phyloP scores from a whole-genome alignment of 2,797 vertebrate genomes.

The Eidolon dupreanum region DNA sequence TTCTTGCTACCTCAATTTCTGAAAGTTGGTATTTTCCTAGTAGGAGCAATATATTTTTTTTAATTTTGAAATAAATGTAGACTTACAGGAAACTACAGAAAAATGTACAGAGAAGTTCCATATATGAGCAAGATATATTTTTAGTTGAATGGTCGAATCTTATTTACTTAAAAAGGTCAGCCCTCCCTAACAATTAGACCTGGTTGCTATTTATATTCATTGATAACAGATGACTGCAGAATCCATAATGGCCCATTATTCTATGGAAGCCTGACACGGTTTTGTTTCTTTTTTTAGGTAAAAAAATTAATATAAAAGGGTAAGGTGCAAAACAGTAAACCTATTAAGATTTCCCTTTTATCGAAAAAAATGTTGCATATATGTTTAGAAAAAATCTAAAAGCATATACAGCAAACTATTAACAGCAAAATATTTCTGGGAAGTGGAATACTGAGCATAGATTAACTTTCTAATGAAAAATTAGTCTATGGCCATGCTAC shows the following conservation, averaged over 20 bases:
- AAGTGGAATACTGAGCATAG: neutral
- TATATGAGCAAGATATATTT: neutral
- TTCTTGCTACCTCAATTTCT: constrained; percentile 40
- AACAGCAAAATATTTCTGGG: neutral
- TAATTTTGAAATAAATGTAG: constrained; percentile 13
- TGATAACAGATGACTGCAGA: neutral
- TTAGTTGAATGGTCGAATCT: neutral
- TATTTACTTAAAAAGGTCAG: constrained; percentile 5
- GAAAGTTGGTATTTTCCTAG: constrained; percentile 4
- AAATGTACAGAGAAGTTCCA: neutral
- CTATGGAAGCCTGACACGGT: neutral
- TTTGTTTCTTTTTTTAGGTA: neutral
- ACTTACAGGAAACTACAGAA: constrained; percentile 20
- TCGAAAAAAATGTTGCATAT: neutral
- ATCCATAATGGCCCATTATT: constrained; percentile 1
- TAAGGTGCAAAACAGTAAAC: neutral
- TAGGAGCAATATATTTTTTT: constrained; percentile 26
- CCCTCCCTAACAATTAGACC: neutral
- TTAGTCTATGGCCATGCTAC: neutral
- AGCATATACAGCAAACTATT: neutral
- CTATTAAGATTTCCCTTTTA: neutral
- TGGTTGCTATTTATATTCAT: neutral
- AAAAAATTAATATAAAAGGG: neutral
- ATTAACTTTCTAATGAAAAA: neutral
- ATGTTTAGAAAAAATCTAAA: neutral